These are phyloP conservation scores for Rhinogobius similis DNA, from an alignment of 2,113 vertebrate genomes.

Conservation along the genomic window DNA sequence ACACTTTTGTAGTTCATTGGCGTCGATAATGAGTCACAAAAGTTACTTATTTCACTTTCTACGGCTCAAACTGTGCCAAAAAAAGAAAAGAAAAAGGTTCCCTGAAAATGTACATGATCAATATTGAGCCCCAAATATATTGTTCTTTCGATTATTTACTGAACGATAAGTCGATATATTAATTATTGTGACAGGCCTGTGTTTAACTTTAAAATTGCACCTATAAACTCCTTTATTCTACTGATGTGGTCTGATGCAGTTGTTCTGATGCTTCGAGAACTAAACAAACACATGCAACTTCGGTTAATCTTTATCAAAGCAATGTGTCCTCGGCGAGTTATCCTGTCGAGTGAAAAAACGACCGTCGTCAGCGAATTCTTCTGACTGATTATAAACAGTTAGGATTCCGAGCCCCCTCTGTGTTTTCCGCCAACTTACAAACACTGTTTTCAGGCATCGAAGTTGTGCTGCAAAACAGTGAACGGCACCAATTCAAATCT, in stretches of 20 bases:
- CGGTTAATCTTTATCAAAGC: constrained; percentile 7
- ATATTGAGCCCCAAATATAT: no score
- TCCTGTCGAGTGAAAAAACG: constrained; percentile 32
- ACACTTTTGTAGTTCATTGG: no score
- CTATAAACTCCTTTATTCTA: neutral
- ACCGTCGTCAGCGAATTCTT: constrained; percentile 35
- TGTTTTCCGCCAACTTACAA: constrained; percentile 9
- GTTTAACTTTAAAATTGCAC: no score
- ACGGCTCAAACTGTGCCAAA: no score
- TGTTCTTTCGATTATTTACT: no score
- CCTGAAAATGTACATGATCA: no score
- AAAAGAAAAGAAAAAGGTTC: no score
- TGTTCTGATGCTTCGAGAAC: neutral
- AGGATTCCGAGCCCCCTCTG: neutral
- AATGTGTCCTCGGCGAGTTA: constrained; percentile 11
- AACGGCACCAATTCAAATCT: constrained; percentile 6
- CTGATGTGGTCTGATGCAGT: neutral
- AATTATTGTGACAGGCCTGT: no score
- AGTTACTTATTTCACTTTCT: no score
- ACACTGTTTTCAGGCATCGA: constrained; percentile 4
- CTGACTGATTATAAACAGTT: constrained; percentile 32
- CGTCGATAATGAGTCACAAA: no score
- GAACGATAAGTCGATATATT: no score
- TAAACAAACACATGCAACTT: constrained; percentile 30
- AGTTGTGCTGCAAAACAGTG: constrained; percentile 7